phyloP scores from a whole-genome alignment of 2,113 vertebrate genomes.

The Alethe diademata region DNA sequence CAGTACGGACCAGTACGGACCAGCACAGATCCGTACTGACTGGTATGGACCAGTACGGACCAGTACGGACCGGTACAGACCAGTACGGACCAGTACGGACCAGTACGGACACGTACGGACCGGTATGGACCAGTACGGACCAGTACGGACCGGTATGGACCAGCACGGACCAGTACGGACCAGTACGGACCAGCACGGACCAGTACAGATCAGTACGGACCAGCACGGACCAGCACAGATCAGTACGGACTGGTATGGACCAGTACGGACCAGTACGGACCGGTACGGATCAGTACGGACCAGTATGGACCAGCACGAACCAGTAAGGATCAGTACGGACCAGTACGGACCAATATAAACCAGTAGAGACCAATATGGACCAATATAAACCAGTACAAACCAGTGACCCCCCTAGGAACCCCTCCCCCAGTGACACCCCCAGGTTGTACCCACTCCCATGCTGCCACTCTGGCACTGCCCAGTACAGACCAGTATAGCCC shows the following conservation, averaged over 20 bases:
- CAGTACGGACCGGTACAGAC: too few species aligned
- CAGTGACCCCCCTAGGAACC: neutral
- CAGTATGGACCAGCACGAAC: neutral
- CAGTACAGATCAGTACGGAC: neutral
- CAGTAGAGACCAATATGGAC: neutral
- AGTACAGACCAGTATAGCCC: neutral
- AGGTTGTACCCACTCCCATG: too few species aligned
- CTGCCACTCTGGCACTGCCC: too few species aligned
- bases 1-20: too few species aligned
- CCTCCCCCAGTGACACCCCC: too few species aligned
- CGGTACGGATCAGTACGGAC: neutral
- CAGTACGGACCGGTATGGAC: neutral
- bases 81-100: neutral
- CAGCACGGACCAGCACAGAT: neutral
- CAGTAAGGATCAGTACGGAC: neutral
- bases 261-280: neutral
- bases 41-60: too few species aligned
- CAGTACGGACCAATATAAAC: accelerated
- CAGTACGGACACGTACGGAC: neutral
- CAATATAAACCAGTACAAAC: neutral
- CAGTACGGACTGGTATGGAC: neutral
- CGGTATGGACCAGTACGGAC: neutral
- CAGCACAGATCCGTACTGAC: too few species aligned
- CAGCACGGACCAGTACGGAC: neutral
- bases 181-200: neutral